These are phyloP conservation scores for Corythornis cristatus DNA, from an alignment of 2,113 vertebrate genomes.

Conservation along the genomic window DNA sequence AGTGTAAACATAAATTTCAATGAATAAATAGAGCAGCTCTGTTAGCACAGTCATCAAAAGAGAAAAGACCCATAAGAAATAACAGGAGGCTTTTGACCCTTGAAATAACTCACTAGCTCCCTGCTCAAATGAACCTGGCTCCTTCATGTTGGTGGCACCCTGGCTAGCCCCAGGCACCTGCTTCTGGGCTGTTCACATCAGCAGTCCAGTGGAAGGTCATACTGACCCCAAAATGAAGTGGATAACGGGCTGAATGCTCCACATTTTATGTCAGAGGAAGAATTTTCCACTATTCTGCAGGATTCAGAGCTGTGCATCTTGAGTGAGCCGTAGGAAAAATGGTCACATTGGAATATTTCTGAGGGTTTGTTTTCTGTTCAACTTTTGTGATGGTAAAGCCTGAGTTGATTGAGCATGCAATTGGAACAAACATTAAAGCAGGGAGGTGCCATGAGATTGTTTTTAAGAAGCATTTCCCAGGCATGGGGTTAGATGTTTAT, in stretches of 20 bases:
- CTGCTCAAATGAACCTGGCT: neutral
- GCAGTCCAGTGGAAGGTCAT: neutral
- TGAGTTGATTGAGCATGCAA: neutral
- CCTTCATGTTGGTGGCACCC: neutral
- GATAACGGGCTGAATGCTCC: neutral
- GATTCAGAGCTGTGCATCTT: neutral
- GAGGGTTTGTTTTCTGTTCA: neutral
- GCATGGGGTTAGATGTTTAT: neutral
- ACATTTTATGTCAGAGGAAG: neutral
- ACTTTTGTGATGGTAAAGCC: neutral
- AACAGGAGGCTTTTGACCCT: slow-evolving; percentile 66
- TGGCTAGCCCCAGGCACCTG: neutral
- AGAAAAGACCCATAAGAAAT: slow-evolving; percentile 51
- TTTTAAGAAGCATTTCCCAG: neutral
- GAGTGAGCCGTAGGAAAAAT: neutral
- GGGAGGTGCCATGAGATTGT: neutral
- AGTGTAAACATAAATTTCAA: slow-evolving; percentile 65
- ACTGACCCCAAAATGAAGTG: neutral
- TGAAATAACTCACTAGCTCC: slow-evolving; percentile 22
- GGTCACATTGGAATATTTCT: neutral
- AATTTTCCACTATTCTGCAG: neutral
- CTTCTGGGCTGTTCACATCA: neutral
- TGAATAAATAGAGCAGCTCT: slow-evolving; percentile 64
- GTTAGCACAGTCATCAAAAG: slow-evolving; percentile 54
- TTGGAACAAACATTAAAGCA: neutral